Base-by-base conservation (phyloP, 2,888 invertebrate species). In the Saturnia japonica region DNA sequence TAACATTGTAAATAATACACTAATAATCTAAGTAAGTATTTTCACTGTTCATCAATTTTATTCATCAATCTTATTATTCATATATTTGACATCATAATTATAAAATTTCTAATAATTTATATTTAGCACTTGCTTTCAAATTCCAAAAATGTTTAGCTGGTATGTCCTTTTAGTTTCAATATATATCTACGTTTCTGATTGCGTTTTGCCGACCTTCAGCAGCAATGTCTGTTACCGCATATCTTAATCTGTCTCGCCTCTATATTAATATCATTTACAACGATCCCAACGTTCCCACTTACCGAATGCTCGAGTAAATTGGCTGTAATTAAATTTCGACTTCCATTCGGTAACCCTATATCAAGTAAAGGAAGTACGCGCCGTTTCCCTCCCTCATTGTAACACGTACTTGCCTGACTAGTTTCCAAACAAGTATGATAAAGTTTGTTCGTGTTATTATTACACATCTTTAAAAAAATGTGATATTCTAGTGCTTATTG, bases 321-420 rank as follows among this genome's bases (percentile, higher is more conserved):
- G 82, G 80, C 79, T 79, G 78, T 87, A 85, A 88, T 87, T 86
- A 85, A 85, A 85, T 87, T 84, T 85, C 82, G 82, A 82, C 82
- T 77, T 77, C 78, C 75, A 76, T 74, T 72, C 73, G 76, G 75
- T 76, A 79, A 78, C 82, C 82, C 81, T 79, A 79, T 73, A 70
- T 71, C 71, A 71, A 73, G 75, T 70, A 77, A 77, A 84, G 86
- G 88, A 87, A 85, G 80, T 82, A 84, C 85, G 87, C 85, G 81
- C 80, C 80, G 83, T 77, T 87, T 84, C 77, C 77, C 84, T 80
- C 88, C 88, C 88, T 83, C 77, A 70, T 77, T 78, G 57, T 28
- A 60, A 28, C 28, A 60, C 57, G 62, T 62, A 64, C 68, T 68
- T 45, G 68, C 45, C 40, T 71, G 64, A 70, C 78, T 77, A 78